Evolutionary conservation across 2,797 vertebrate species (phyloP).

Genomic region (Falco columbarius): DNA sequence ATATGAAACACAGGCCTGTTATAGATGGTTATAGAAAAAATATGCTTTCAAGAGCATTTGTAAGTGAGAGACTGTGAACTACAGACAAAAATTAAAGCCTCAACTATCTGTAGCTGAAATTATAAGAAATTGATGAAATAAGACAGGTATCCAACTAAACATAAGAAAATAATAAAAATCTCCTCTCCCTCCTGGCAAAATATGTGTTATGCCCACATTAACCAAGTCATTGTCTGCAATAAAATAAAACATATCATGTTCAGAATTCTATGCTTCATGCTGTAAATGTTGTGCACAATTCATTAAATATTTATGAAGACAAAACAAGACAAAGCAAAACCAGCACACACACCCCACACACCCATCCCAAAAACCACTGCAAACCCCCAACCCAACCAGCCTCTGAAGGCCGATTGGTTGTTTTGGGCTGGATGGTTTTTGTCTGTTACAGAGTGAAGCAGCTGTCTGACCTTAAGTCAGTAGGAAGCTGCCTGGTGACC

Average conservation of each 20-base stretch:
- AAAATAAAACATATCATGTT: background rate
- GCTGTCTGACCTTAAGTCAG: background rate
- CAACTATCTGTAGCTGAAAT: background rate
- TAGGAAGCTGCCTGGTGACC: background rate
- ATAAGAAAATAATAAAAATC: background rate
- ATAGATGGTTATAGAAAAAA: background rate
- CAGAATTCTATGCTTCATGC: background rate
- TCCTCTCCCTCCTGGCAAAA: background rate
- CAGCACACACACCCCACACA: fast-evolving
- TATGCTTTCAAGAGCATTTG: background rate
- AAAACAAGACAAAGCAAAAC: background rate
- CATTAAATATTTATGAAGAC: background rate
- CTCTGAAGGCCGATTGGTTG: background rate
- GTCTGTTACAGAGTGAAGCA: background rate
- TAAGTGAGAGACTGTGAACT: background rate
- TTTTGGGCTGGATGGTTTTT: background rate
- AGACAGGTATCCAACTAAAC: background rate
- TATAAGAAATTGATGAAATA: background rate
- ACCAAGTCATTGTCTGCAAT: background rate
- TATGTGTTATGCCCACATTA: background rate
- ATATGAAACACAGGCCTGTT: background rate
- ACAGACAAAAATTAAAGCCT: background rate
- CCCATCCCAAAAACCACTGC: background rate
- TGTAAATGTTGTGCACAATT: background rate
- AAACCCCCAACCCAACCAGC: background rate